Evolutionary conservation across 2,888 invertebrate genomes (phyloP).

Genomic region (Tetragonula carbonaria): DNA sequence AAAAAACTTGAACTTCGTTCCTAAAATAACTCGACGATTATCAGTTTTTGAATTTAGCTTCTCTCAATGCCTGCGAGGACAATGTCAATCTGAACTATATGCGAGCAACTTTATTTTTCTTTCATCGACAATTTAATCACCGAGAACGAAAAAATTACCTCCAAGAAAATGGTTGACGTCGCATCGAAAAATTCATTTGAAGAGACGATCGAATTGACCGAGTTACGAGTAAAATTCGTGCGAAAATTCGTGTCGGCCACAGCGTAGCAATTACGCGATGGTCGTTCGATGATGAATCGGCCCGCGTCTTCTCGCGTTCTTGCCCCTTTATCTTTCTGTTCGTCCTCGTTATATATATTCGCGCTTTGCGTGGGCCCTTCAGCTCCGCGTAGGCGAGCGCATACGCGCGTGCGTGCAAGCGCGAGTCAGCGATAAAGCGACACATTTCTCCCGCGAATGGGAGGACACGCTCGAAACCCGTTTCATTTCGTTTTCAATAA

Average conservation of each 20-base stretch:
- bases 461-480: slow-evolving; percentile 10
- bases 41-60: background rate
- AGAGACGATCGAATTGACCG: no score
- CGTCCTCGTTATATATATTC: slow-evolving; percentile 55
- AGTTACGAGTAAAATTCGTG: slow-evolving; percentile 1
- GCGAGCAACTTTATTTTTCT: background rate
- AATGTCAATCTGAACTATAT: background rate
- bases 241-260: background rate
- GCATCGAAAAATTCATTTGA: no score
- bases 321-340: slow-evolving; percentile 44
- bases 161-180: no score
- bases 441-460: slow-evolving; percentile 21
- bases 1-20: background rate
- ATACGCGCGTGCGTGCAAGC: slow-evolving; percentile 33
- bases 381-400: slow-evolving; percentile 58
- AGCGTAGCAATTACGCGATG: slow-evolving; percentile 10
- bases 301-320: slow-evolving; percentile 54
- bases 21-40: background rate
- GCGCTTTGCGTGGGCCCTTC: slow-evolving; percentile 67
- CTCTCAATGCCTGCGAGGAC: background rate
- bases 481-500: slow-evolving; percentile 53
- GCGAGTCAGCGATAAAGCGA: slow-evolving; percentile 24
- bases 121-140: no score
- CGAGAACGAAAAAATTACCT: no score
- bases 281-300: slow-evolving; percentile 49